Conservation (phyloP, 2,113 vertebrate genomes). For the Cheilinus undulatus region DNA sequence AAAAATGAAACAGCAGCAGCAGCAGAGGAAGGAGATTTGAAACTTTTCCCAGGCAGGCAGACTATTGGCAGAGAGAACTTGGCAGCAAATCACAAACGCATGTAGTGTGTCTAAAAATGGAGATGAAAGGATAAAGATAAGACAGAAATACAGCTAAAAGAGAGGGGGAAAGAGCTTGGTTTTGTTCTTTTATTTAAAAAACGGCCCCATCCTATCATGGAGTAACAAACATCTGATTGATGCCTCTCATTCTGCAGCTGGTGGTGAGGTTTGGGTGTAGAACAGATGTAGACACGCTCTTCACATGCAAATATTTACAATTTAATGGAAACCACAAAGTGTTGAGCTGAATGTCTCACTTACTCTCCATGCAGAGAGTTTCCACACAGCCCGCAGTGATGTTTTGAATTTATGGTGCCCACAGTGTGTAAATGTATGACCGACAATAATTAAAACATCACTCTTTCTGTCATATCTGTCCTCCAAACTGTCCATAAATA, state of each 20-base stretch:
- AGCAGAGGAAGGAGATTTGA: conserved; percentile 42
- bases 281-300: background rate
- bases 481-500: conserved; percentile 36
- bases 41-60: conserved; percentile 21
- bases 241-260: background rate
- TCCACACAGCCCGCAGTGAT: background rate
- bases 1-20: conserved; percentile 44
- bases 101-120: conserved; percentile 4
- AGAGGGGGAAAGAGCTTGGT: background rate
- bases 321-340: background rate
- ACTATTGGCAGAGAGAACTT: conserved; percentile 25
- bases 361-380: background rate
- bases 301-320: background rate
- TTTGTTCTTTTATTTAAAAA: background rate
- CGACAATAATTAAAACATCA: background rate
- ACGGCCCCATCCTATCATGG: background rate
- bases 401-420: conserved; percentile 3
- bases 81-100: background rate
- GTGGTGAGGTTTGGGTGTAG: background rate
- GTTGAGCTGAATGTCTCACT: background rate
- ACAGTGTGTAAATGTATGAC: conserved; percentile 10
- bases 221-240: conserved; percentile 4
- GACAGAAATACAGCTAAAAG: background rate
- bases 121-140: background rate
- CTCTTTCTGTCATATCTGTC: conserved; percentile 26